phyloP scores from a whole-genome alignment of 2,797 vertebrate species.

The Merluccius polli region DNA sequence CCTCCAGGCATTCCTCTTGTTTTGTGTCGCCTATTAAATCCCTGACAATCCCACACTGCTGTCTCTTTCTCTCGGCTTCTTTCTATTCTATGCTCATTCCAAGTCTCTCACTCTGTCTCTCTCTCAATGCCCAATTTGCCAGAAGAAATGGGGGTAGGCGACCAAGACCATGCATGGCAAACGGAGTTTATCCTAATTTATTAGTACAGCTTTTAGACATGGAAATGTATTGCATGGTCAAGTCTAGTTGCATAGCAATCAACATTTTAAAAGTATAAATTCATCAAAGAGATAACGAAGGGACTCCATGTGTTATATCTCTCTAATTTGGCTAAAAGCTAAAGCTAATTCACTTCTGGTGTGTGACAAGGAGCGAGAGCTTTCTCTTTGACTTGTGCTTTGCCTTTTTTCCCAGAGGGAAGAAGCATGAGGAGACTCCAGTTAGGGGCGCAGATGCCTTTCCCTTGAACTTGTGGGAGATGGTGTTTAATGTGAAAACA shows the following conservation, averaged over 20 bases:
- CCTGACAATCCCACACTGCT: background rate
- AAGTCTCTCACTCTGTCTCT: background rate
- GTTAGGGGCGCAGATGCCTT: background rate
- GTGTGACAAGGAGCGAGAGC: background rate
- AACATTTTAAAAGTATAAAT: background rate
- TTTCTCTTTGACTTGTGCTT: background rate
- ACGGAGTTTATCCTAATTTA: background rate
- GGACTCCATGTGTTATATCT: background rate
- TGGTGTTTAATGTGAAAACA: background rate
- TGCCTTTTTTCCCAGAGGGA: background rate
- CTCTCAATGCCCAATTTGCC: background rate
- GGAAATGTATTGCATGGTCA: background rate
- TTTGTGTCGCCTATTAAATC: background rate
- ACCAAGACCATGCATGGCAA: background rate
- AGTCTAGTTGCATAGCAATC: background rate
- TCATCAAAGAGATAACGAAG: background rate
- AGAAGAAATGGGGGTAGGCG: background rate
- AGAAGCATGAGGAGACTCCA: background rate
- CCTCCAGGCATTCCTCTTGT: background rate
- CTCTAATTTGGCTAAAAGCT: background rate
- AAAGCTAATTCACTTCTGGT: background rate
- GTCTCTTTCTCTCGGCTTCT: background rate
- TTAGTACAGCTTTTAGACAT: background rate
- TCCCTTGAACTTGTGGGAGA: background rate
- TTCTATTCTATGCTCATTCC: background rate